Evolutionary conservation across 2,797 vertebrate genomes (phyloP).

Genomic region (Echeneis naucrates): DNA sequence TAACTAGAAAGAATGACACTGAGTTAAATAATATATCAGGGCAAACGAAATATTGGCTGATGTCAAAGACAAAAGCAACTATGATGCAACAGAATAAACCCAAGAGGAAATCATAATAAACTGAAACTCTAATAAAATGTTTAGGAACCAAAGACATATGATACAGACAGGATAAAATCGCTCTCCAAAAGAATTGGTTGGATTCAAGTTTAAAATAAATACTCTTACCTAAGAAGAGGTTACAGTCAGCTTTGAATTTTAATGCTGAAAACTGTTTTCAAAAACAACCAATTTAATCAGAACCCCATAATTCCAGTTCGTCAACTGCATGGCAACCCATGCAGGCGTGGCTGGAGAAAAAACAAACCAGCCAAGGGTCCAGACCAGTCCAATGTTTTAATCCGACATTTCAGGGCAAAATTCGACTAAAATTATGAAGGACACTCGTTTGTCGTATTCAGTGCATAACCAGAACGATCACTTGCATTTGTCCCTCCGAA

Average conservation of each 20-base stretch:
- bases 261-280: not conserved
- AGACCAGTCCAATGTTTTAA: not conserved
- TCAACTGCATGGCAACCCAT: conserved; percentile 15
- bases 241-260: not conserved
- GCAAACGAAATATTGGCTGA: not conserved
- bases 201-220: conserved; percentile 9
- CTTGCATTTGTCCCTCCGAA: not conserved
- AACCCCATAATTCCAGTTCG: conserved; percentile 21
- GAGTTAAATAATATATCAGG: not conserved
- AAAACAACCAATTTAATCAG: conserved; percentile 16
- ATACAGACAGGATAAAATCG: not conserved
- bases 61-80: not conserved
- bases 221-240: conserved; percentile 22
- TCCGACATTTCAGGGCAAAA: conserved; percentile 4
- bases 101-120: not conserved
- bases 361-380: conserved; percentile 2
- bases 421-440: not conserved
- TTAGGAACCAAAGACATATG: not conserved
- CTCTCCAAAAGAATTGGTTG: not conserved
- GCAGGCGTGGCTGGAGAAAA: conserved; percentile 23
- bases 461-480: conserved; percentile 1
- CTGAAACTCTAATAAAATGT: not conserved
- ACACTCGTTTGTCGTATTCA: not conserved
- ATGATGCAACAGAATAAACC: not conserved
- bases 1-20: not conserved